Evolutionary conservation across 2,113 vertebrate genomes (phyloP), one percentile per base, ranked within the genome.

Genomic region (Trichechus manatus): DNA sequence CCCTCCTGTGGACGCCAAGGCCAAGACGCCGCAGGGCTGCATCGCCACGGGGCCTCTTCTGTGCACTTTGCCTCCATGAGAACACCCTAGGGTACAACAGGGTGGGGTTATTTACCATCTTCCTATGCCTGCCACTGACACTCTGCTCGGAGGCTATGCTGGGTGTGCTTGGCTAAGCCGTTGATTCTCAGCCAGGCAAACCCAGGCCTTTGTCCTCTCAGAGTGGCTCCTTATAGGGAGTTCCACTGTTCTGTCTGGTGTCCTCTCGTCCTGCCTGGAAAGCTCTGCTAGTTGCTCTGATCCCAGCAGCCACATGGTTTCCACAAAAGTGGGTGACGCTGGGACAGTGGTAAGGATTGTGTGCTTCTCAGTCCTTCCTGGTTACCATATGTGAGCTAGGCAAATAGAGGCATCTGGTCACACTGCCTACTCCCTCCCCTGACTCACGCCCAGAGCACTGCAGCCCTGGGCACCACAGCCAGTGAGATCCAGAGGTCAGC

Each of bases 351-450:
- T 5, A n/a, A 50, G 27, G 7, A 29, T 47, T 33, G 5, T 15
- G 9, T 4, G 50, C 59, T 66, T 79, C 92, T 44, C 92, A 39
- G 3, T 14, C 19, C 36, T 39, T 70, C 44, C 20, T 68, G 1
- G 4, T n/a, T 53, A 23, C 20, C 39, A 33, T 17, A 3, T 4
- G 29, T 44, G 31, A 93, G 47, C n/a, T 39, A 59, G 56, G 22
- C 31, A 53, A 27, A 88, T 0, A 50, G 8, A 56, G 68, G 31
- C 10, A 36, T 22, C 29, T 44, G 66, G 22, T 5, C 44, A 20
- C 1, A 3, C 0, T 53, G 42, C 9, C 20, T 19, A 36, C 2
- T 19, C 11, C 20, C 31, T 66, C 9, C 23, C 39, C 53, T 29
- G 0, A 29, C 63, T 85, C 29, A 1, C 29, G 56, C 5, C 36